A percentile compares a stretch with the other conserved stretches of the same genome.
These are phyloP conservation scores for Zoanthus solanderi DNA, from an alignment of 92 coral and sea anemone species.

Conservation along the genomic window DNA sequence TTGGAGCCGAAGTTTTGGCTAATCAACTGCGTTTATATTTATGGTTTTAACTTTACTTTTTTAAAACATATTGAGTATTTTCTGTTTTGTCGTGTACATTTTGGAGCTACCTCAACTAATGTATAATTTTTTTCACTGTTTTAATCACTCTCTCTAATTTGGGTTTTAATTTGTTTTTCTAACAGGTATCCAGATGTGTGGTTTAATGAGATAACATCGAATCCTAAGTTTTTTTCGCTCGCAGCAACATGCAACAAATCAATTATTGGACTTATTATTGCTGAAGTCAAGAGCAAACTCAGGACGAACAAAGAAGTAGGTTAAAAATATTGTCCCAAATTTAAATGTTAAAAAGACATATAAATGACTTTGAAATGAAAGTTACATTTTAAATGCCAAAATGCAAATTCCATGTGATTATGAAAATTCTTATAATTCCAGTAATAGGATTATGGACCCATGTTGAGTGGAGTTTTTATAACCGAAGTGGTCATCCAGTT, in stretches of 20 bases:
- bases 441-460: too few species aligned
- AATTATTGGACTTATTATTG: slow-evolving; percentile 95
- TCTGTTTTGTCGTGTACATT: not conserved
- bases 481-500: too few species aligned
- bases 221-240: slow-evolving; percentile 90
- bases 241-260: slow-evolving; percentile 81
- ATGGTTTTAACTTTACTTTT: too few species aligned
- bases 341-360: not conserved
- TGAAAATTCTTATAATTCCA: too few species aligned
- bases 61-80: too few species aligned
- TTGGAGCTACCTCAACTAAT: not conserved
- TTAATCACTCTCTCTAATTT: not conserved
- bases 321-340: not conserved
- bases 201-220: slow-evolving; percentile 97
- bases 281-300: slow-evolving; percentile 93
- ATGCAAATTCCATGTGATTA: not conserved
- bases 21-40: too few species aligned
- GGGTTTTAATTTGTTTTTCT: not conserved
- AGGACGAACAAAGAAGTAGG: slow-evolving; percentile 90
- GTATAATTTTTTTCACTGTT: not conserved
- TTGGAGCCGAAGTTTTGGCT: too few species aligned
- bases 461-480: too few species aligned
- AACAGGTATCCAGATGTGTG: slow-evolving; percentile 94
- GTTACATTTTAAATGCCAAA: not conserved
- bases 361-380: not conserved